Conservation (phyloP, 2,888 invertebrate genomes). For the Mycalesis mineus region DNA sequence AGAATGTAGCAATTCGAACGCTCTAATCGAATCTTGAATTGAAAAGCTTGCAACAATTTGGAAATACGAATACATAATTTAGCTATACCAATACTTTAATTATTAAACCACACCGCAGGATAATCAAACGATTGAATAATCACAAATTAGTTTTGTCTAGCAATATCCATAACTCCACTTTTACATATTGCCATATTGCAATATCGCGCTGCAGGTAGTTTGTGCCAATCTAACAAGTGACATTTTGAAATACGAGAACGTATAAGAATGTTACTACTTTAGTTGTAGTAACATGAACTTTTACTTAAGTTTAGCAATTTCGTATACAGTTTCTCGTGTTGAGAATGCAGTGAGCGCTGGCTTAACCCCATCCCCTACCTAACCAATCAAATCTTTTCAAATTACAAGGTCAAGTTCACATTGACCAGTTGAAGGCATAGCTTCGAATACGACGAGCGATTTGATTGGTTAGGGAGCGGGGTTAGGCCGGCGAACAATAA, state of each 20-base stretch:
- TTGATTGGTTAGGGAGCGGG: too few species aligned
- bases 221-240: conserved; percentile 20
- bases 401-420: too few species aligned
- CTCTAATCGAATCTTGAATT: too few species aligned
- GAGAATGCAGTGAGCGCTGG: too few species aligned
- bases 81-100: background rate
- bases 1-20: too few species aligned
- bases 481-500: too few species aligned
- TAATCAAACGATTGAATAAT: conserved; percentile 6
- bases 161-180: conserved; percentile 13
- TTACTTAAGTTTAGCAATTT: background rate
- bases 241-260: conserved; percentile 17
- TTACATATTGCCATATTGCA: conserved; percentile 11
- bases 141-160: conserved; percentile 14
- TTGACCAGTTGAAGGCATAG: too few species aligned
- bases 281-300: background rate
- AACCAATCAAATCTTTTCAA: too few species aligned
- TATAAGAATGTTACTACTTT: background rate
- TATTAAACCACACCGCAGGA: background rate
- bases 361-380: too few species aligned
- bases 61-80: background rate
- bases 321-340: too few species aligned
- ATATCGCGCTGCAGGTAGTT: conserved; percentile 9
- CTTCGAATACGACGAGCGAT: too few species aligned
- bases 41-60: too few species aligned